phyloP scores from a whole-genome alignment of 2,888 invertebrate genomes.

The Phyllotreta striolata region DNA sequence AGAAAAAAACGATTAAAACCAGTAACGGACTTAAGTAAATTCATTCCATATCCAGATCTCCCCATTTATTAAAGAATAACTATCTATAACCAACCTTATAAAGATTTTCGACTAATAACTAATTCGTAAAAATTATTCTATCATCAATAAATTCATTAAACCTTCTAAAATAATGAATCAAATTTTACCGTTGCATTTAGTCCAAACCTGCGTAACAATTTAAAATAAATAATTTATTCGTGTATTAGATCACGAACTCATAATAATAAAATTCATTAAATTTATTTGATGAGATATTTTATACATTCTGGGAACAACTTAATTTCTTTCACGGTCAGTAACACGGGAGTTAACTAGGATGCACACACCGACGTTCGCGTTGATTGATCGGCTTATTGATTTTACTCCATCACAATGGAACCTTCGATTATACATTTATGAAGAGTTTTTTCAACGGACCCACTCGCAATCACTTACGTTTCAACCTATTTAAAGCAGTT shows the following conservation, averaged over 20 bases:
- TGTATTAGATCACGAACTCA: constrained; percentile 44
- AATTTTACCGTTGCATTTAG: not conserved
- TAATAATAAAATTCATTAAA: constrained; percentile 44
- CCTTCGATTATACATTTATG: constrained; percentile 22
- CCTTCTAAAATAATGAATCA: too few relatives aligned
- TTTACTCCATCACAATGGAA: constrained; percentile 36
- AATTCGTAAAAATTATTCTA: too few relatives aligned
- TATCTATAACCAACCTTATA: too few relatives aligned
- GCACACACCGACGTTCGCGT: constrained; percentile 35
- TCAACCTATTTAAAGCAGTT: not conserved
- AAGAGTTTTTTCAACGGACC: constrained; percentile 19
- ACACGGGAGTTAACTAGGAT: constrained; percentile 30
- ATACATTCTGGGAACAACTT: constrained; percentile 43
- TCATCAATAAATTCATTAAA: too few relatives aligned
- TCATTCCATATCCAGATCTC: not conserved
- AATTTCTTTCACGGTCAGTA: constrained; percentile 42
- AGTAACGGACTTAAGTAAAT: constrained; percentile 5
- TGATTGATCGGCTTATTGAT: constrained; percentile 40
- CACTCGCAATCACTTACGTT: constrained; percentile 4
- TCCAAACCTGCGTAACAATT: constrained; percentile 37
- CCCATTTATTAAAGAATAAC: not conserved
- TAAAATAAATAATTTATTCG: constrained; percentile 44
- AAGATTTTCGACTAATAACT: too few relatives aligned
- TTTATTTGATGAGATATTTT: constrained; percentile 42
- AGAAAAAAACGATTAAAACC: constrained; percentile 40